Evolutionary conservation across 2,888 invertebrate genomes (phyloP).

Genomic region (Acrobasis repandana): DNA sequence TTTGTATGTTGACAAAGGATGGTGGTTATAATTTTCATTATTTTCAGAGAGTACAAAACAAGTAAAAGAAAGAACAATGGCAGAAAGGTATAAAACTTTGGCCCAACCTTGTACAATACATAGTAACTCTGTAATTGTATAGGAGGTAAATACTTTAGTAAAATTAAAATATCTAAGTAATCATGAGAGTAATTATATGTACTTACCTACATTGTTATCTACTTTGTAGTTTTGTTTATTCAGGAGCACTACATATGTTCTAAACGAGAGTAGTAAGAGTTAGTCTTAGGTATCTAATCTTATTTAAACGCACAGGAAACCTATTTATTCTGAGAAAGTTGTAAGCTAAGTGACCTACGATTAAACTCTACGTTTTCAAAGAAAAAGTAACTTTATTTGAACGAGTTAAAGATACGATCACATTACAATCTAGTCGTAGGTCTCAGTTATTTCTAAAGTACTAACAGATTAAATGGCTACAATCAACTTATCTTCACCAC

Average conservation of each 20-base stretch:
- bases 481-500: constrained; percentile 39
- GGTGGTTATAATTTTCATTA: not conserved
- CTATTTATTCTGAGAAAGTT: constrained; percentile 15
- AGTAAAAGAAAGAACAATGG: not conserved
- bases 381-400: not conserved
- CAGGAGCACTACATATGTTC: no score
- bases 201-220: no score
- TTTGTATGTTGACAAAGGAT: not conserved
- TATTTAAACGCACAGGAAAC: constrained; percentile 3
- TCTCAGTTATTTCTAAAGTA: constrained; percentile 13
- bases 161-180: no score
- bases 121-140: not conserved
- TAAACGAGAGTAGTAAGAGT: not conserved
- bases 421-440: not conserved
- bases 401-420: not conserved
- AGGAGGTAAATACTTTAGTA: not conserved
- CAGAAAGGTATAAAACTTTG: not conserved
- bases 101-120: not conserved
- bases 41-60: not conserved
- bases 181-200: no score
- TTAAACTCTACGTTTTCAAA: constrained; percentile 3
- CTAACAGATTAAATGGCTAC: constrained; percentile 22
- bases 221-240: no score
- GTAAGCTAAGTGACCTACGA: constrained; percentile 7
- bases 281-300: not conserved